phyloP scores from a whole-genome alignment of 2,113 vertebrate genomes.

The Odocoileus virginianus region DNA sequence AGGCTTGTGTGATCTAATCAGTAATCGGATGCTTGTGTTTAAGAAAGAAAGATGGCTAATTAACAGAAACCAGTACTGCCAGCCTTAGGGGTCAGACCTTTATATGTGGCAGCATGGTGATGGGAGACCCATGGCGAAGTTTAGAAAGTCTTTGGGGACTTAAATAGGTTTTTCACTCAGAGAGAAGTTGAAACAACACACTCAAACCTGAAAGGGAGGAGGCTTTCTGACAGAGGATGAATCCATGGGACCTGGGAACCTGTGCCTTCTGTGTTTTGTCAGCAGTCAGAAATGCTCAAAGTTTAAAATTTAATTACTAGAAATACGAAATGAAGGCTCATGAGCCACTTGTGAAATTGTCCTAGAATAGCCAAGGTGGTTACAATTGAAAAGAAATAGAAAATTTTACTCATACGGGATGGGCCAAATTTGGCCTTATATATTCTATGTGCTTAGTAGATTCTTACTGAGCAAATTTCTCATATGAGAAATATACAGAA shows the following conservation, averaged over 20 bases:
- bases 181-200: conserved; percentile 71
- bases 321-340: not conserved
- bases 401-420: not conserved
- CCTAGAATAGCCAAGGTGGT: not conserved
- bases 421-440: not conserved
- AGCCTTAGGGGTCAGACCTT: conserved; percentile 65
- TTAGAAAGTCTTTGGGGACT: conserved; percentile 68
- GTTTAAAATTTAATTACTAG: not conserved
- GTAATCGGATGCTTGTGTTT: conserved; percentile 77
- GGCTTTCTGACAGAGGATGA: conserved; percentile 69
- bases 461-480: not conserved
- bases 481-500: not conserved
- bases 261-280: not conserved
- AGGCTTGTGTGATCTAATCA: conserved; percentile 72
- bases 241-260: conserved; percentile 63
- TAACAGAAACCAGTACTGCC: conserved; percentile 36
- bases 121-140: conserved; percentile 32
- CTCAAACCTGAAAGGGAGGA: conserved; percentile 70
- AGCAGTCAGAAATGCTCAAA: not conserved
- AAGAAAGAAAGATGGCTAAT: conserved; percentile 78
- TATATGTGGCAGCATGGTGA: conserved; percentile 49
- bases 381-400: not conserved
- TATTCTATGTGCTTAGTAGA: not conserved
- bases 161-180: conserved; percentile 66
- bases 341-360: not conserved